Evolutionary conservation across 2,113 vertebrate species (phyloP), one percentile per base, ranked within the genome.

Genomic region (Aplodontia rufa): DNA sequence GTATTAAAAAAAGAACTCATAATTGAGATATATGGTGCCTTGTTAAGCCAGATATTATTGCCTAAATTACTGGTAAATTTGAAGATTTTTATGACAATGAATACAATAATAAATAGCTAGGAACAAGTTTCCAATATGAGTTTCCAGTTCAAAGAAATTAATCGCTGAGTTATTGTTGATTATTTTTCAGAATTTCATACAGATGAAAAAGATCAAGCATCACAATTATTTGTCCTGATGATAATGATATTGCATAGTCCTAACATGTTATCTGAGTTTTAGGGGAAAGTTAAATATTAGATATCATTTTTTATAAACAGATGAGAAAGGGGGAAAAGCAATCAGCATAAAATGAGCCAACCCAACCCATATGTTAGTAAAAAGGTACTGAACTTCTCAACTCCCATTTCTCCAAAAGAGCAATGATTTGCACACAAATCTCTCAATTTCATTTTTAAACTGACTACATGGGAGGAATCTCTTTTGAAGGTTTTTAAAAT

Each of bases 1-100:
- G 89, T 35, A n/a, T 16, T 14, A 69, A 95, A 14, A 90, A 68
- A 97, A 96, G 55, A 94, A 45, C 49, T 42, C 30, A 49, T 66
- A 64, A 74, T 32, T 80, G 45, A 93, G 47, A 97, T 81, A 71
- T 68, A 62, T 75, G 30, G 72, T 9, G 53, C 8, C 20, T 49
- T 93, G 24, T 74, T 87, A 95, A 62, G 55, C 17, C 62, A 90
- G 30, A n/a, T 87, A 66, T 37, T 94, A 47, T 37, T 62, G 42
- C 11, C 82, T 87, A 97, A 96, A 86, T 96, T 90, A 92, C 74
- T 94, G 82, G 47, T 91, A 97, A 94, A 96, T 86, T 93, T 96
- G 13, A 19, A 84, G 90, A 93, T 90, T n/a, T n/a, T n/a, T 58
- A 86, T 58, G 85, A 96, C 80, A 93, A 62, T 79, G 51, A 84